Base-by-base conservation (phyloP, 2,113 vertebrate species). In the Struthidea cinerea region DNA sequence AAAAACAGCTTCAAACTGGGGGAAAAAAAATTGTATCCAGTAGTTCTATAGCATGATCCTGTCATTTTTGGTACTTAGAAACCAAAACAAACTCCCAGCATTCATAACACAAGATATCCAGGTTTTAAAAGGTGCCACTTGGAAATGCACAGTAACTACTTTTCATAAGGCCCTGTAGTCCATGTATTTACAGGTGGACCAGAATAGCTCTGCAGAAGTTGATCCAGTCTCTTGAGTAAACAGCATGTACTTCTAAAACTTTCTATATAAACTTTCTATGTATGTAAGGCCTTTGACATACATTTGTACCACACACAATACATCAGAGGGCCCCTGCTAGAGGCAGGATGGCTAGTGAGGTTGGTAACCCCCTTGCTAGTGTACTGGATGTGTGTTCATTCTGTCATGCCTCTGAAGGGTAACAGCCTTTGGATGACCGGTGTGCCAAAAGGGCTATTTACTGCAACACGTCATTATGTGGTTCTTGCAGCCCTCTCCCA, bases 201-300 rank as follows among this genome's bases (percentile, higher is more conserved):
- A 92, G 94, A 96, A 93, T 91, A 83, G 77, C 94, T 93, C 95
- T 84, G 57, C 90, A 84, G 91, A 96, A 93, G 59, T 95, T 92
- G 92, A 69, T 57, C 56, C 61, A 78, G 91, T 91, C 75, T 47
- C 35, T 84, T 86, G 71, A 92, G 55, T 91, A 96, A 97, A 97
- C 84, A 93, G 39, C 56, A 78, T 41, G 64, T 82, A 30, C 49
- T 87, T 68, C 89, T 77, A 75, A 94, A 92, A 67, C 81, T 68
- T 77, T 90, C 88, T 91, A 10, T 90, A 83, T 93, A 94, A 96
- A 95, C 84, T 49, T 49, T 49, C 49, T 49, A 5, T 26, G 49
- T 75, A 92, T 61, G 80, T 73, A 94, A 95, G 90, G 44, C 42
- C 55, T 97, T 86, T 94, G 91, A 50, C 47, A 81, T 67, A 26